Evolutionary conservation across 2,113 vertebrate genomes (phyloP).

Genomic region (Xenopus borealis): DNA sequence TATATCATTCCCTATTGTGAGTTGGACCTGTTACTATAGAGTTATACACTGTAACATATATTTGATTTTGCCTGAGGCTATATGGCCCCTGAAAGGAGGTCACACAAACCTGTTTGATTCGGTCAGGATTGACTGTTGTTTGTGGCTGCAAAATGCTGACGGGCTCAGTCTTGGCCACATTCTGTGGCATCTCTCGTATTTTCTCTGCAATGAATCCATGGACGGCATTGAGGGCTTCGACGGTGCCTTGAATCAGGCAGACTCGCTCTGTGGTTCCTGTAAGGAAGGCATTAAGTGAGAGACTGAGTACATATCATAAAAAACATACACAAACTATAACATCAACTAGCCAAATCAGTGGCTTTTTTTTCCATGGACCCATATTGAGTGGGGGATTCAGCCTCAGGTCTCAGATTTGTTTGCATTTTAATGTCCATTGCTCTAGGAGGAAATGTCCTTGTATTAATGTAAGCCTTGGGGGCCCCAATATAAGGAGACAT

Average conservation of each 20-base stretch:
- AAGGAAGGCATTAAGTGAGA: slow-evolving; percentile 20
- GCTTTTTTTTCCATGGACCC: not conserved
- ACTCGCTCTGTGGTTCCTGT: slow-evolving; percentile 97
- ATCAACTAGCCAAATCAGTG: not conserved
- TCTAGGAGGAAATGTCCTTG: no score
- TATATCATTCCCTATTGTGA: not conserved
- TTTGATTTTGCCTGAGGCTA: not conserved
- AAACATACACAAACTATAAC: not conserved
- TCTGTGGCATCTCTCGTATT: slow-evolving; percentile 98
- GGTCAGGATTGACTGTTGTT: slow-evolving; percentile 97
- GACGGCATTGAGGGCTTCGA: slow-evolving; percentile 96
- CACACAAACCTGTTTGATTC: slow-evolving; percentile 95
- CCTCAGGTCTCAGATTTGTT: no score
- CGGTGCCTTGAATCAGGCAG: slow-evolving; percentile 98
- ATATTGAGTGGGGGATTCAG: no score
- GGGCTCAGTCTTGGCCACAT: slow-evolving; percentile 95
- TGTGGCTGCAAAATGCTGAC: slow-evolving; percentile 98
- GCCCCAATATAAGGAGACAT: no score
- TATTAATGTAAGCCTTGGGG: no score
- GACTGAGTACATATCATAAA: not conserved
- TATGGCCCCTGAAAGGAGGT: not conserved
- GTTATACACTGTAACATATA: not conserved
- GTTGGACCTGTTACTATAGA: not conserved
- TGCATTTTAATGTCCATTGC: no score
- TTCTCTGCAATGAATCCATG: slow-evolving; percentile 99